Evolutionary conservation across 2,888 invertebrate genomes (phyloP), one percentile per base, ranked within the genome.

Genomic region (Pheosia gnoma): DNA sequence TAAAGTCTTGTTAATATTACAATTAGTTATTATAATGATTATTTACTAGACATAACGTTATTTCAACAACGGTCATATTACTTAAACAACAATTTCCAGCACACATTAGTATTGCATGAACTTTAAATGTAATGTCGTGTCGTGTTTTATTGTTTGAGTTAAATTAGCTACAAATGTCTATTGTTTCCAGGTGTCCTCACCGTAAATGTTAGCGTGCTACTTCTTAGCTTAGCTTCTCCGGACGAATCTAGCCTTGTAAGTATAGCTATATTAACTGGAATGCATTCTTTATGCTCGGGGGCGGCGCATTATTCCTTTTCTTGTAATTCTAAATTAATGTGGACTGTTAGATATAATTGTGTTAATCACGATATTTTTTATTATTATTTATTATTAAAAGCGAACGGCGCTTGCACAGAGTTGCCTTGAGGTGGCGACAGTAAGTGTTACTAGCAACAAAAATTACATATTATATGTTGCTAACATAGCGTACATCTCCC

Each of bases 221-320:
- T 98, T 84, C 96, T 98, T 87, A 98, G 98, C 94, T 95, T 98
- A 94, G 98, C 98, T 82, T 98, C 98, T 79, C 98, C 98, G 75
- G 98, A 98, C 94, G 98, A 98, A 94, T 98, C 98, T 86, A 98
- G 98, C 95, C 95, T 98, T 96, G 98, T 98, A 95, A 97, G 96
- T 95, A 78, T 70, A 69, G 69, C 62, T 69, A 51, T 65, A 56
- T 63, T 51, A 66, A 59, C 10, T 51, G 25, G 9, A 9, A 51
- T 25, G 25, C 13, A 3, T 11, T 25, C 25, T 13, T 25, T 25
- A 25, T 2, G 25, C 25, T 25, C 25, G 25, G 25, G 25, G 25
- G 25, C 25, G 25, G 25, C 25, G 25, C 25, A 25, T 25, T 25
- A 25, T 25, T 25, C 25, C 25, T 25, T 25, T 25, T 25, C 25